phyloP scores from a whole-genome alignment of 2,113 vertebrate species.

The Hemichromis elongatus region DNA sequence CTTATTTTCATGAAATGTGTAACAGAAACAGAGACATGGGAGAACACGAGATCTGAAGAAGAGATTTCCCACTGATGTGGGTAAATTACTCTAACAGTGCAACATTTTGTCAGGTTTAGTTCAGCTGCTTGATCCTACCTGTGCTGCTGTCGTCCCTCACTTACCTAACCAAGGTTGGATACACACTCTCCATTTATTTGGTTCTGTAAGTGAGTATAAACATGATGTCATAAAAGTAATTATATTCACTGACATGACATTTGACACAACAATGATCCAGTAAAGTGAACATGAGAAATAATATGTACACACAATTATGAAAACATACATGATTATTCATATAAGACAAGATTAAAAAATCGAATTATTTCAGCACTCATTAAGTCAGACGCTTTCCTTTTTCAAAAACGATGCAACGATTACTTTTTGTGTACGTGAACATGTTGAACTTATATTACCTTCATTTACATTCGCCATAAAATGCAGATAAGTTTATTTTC shows the following conservation, averaged over 20 bases:
- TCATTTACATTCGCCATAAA: neutral
- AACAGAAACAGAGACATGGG: neutral
- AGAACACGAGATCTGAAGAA: neutral
- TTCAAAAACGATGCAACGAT: neutral
- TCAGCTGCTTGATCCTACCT: neutral
- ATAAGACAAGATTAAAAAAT: neutral
- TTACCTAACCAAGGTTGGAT: neutral
- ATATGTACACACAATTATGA: neutral
- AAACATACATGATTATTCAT: neutral
- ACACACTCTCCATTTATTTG: neutral
- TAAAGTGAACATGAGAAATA: neutral
- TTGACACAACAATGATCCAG: neutral
- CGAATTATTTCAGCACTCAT: neutral
- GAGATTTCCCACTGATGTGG: neutral
- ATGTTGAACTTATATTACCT: neutral
- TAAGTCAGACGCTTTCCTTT: neutral
- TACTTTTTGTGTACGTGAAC: neutral
- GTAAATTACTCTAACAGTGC: neutral
- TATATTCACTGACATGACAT: neutral
- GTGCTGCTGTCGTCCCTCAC: neutral
- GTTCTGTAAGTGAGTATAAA: neutral
- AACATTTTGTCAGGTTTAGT: neutral
- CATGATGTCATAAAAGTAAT: neutral
- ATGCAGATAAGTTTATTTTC: neutral
- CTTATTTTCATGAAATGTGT: neutral